phyloP scores from a whole-genome alignment of 2,797 vertebrate genomes.

The Hozukius guyotensis region DNA sequence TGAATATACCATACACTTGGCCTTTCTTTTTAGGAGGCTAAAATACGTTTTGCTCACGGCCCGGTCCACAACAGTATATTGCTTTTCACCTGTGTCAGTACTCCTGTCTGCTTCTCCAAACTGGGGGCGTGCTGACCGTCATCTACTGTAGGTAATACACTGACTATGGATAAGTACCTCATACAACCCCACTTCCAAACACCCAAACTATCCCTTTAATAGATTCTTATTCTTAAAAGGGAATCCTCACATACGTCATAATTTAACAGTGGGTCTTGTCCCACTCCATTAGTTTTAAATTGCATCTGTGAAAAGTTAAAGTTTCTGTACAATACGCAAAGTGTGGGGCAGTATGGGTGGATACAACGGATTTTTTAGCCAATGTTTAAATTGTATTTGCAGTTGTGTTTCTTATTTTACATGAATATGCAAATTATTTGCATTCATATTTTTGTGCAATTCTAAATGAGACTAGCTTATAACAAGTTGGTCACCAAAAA shows the following conservation, averaged over 20 bases:
- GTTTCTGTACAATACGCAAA: neutral
- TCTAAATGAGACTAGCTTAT: neutral
- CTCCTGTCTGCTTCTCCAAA: too few relatives aligned
- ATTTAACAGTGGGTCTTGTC: neutral
- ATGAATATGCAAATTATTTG: neutral
- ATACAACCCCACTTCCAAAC: too few relatives aligned
- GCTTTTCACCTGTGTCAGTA: fast-evolving
- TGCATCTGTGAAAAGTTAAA: neutral
- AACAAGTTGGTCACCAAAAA: neutral
- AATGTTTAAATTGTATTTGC: neutral
- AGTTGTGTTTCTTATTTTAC: neutral
- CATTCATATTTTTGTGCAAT: neutral
- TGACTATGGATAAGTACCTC: too few relatives aligned
- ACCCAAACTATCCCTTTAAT: neutral
- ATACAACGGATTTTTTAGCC: neutral
- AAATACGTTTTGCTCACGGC: too few relatives aligned
- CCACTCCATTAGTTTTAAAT: neutral
- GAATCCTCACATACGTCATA: neutral
- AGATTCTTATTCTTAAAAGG: neutral
- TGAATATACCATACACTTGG: too few relatives aligned
- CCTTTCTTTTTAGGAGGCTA: too few relatives aligned
- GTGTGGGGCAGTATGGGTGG: neutral
- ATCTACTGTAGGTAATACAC: too few relatives aligned
- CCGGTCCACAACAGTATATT: too few relatives aligned
- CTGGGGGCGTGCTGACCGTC: too few relatives aligned